phyloP scores from a whole-genome alignment of 2,113 vertebrate genomes.

The Hypomesus transpacificus region DNA sequence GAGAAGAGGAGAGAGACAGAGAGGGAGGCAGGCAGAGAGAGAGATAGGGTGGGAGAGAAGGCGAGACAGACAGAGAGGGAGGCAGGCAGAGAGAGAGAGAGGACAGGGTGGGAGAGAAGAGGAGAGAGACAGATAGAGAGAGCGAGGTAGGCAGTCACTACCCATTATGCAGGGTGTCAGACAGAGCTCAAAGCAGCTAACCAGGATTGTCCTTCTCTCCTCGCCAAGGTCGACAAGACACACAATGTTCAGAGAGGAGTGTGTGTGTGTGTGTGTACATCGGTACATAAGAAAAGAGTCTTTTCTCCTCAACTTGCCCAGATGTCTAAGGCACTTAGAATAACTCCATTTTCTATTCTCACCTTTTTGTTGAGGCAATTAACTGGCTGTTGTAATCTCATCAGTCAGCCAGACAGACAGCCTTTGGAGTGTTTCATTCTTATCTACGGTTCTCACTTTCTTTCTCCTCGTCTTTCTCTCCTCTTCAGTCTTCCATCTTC shows the following conservation, averaged over 20 bases:
- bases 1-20: too few relatives aligned
- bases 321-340: slow-evolving; percentile 38
- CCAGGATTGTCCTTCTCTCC: slow-evolving; percentile 16
- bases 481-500: slow-evolving; percentile 67
- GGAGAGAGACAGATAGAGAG: neutral
- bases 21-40: neutral
- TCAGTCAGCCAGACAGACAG: slow-evolving; percentile 64
- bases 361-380: slow-evolving; percentile 62
- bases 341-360: slow-evolving; percentile 54
- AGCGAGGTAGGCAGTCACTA: slow-evolving; percentile 19
- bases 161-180: slow-evolving; percentile 28
- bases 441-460: slow-evolving; percentile 54
- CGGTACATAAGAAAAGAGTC: neutral
- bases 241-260: slow-evolving; percentile 1
- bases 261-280: neutral
- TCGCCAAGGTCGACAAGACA: slow-evolving; percentile 33
- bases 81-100: too few relatives aligned
- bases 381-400: slow-evolving; percentile 57
- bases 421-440: slow-evolving; percentile 60
- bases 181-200: slow-evolving; percentile 34
- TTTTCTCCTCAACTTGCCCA: slow-evolving; percentile 7
- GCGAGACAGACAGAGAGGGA: too few relatives aligned
- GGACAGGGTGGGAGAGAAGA: neutral
- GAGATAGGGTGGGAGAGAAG: too few relatives aligned
- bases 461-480: slow-evolving; percentile 39